A percentile compares a stretch with the other conserved stretches of the same genome.
phyloP scores from a whole-genome alignment of 2,113 vertebrate species.

The Rallus limicola region DNA sequence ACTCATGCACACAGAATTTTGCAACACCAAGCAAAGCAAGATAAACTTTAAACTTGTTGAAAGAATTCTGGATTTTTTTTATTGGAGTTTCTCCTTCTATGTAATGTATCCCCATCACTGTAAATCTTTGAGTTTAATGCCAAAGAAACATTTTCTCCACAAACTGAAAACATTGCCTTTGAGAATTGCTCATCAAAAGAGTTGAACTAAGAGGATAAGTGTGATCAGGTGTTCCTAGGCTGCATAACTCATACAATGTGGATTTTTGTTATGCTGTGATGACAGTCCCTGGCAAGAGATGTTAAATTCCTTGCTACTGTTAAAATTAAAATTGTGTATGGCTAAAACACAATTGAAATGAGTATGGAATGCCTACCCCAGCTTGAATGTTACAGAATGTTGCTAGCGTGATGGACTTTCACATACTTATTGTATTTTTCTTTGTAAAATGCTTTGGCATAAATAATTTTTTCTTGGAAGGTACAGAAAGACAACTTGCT shows the following conservation, averaged over 20 bases:
- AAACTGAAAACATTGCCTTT: not conserved
- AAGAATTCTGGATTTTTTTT: not conserved
- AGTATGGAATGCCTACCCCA: not conserved
- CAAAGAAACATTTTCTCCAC: conserved; percentile 7
- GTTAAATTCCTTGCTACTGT: not conserved
- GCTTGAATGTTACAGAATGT: not conserved
- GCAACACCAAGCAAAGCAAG: not conserved
- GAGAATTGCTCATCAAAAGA: conserved; percentile 22
- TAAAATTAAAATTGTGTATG: not conserved
- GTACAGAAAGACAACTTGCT: not conserved
- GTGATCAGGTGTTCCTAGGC: conserved; percentile 19
- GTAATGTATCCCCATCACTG: not conserved
- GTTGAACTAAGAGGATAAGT: not conserved
- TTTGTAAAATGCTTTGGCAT: not conserved
- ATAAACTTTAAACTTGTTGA: conserved; percentile 16
- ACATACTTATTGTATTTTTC: not conserved
- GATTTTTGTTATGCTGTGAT: not conserved
- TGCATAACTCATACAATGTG: not conserved
- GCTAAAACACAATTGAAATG: not conserved
- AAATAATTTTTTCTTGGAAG: not conserved
- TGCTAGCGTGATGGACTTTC: not conserved
- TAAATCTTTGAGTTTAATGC: conserved; percentile 14
- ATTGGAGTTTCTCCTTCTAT: not conserved
- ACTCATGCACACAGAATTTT: not conserved
- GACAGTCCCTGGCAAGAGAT: not conserved